Percentiles rank a stretch among this genome's conserved stretches.
Conservation (phyloP, 1,140 invertebrate species). For the Cydia fagiglandana region DNA sequence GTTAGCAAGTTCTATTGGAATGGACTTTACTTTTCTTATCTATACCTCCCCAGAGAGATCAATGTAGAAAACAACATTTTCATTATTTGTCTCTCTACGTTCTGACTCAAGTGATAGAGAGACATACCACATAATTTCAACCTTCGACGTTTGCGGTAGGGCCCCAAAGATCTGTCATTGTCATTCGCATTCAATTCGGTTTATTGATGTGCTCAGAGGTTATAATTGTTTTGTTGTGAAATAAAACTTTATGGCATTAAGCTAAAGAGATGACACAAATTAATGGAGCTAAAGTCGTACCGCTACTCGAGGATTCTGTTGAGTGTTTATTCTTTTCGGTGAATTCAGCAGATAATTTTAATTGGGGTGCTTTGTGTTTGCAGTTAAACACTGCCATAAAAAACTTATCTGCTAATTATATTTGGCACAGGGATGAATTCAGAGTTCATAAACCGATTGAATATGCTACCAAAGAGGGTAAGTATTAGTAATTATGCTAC, state of each 20-base stretch:
- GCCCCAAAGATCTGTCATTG: no score
- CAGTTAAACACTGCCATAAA: conserved; percentile 72
- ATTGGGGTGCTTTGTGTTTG: conserved; percentile 64
- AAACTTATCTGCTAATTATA: conserved; percentile 73
- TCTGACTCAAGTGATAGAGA: no score
- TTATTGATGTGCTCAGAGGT: neutral
- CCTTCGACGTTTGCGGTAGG: no score
- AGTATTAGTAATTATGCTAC: neutral
- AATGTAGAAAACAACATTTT: no score
- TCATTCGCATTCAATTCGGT: no score
- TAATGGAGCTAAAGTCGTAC: neutral
- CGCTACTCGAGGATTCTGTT: conserved; percentile 55
- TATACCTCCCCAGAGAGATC: no score
- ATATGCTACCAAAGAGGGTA: conserved; percentile 44
- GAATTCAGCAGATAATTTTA: conserved; percentile 44
- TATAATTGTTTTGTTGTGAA: neutral
- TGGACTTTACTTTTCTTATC: no score
- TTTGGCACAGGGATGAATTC: conserved; percentile 71
- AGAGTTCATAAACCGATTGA: conserved; percentile 51
- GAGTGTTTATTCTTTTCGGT: conserved; percentile 52
- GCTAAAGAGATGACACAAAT: neutral
- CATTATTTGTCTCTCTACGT: no score
- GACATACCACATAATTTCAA: no score
- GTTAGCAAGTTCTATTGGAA: no score
- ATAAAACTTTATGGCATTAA: neutral